Evolutionary conservation across 2,888 invertebrate genomes (phyloP).

Genomic region (Urechis unicinctus): DNA sequence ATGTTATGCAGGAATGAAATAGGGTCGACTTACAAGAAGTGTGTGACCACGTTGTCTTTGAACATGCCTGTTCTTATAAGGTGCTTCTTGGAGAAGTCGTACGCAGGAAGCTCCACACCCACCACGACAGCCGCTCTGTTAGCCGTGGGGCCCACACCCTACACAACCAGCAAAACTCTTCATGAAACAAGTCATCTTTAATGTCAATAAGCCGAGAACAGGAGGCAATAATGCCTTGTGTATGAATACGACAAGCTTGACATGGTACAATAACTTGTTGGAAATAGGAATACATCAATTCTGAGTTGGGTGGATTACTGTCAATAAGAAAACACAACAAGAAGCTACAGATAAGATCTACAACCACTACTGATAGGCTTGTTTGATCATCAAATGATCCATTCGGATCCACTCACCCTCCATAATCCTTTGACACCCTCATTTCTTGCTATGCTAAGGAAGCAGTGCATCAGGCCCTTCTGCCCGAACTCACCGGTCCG

Average conservation of each 20-base stretch:
- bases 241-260: too few relatives aligned
- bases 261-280: too few relatives aligned
- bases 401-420: conserved; percentile 58
- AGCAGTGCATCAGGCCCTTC: conserved; percentile 65
- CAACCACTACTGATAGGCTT: background rate
- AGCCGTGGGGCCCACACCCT: conserved; percentile 87
- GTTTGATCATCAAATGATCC: background rate
- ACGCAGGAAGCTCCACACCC: conserved; percentile 87
- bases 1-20: too few relatives aligned
- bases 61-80: conserved; percentile 43
- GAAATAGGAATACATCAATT: too few relatives aligned
- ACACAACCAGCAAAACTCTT: conserved; percentile 26
- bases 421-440: conserved; percentile 84
- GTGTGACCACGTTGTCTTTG: conserved; percentile 63
- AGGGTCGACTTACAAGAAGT: conserved; percentile 76
- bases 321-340: too few relatives aligned
- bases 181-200: background rate
- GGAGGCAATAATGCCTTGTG: too few relatives aligned
- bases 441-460: conserved; percentile 71
- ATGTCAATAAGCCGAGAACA: too few relatives aligned
- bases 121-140: conserved; percentile 90
- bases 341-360: too few relatives aligned
- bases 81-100: conserved; percentile 79
- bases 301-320: too few relatives aligned
- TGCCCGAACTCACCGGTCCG: conserved; percentile 46